A percentile compares a stretch with the other conserved stretches of the same genome.
Conservation (phyloP, 2,797 vertebrate genomes). For the Trichosurus vulpecula region DNA sequence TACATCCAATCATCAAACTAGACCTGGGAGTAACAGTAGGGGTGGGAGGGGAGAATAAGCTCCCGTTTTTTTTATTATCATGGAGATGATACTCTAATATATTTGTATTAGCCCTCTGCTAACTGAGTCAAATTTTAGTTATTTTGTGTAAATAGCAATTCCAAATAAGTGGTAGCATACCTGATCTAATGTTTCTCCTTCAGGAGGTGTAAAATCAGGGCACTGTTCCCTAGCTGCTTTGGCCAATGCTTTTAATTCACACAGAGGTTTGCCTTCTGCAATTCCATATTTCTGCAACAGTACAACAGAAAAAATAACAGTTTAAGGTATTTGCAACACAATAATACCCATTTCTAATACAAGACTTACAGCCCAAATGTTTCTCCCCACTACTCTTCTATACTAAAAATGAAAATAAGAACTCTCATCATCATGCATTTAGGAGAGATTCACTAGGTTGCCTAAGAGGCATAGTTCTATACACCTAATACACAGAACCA, state of each 20-base stretch:
- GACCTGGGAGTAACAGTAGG: background rate
- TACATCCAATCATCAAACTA: background rate
- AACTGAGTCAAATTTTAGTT: background rate
- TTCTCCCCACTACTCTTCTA: background rate
- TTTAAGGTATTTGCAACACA: background rate
- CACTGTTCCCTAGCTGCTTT: slow-evolving; percentile 91
- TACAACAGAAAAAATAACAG: background rate
- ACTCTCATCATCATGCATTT: background rate
- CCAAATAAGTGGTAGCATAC: slow-evolving; percentile 78
- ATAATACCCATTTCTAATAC: background rate
- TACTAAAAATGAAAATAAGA: background rate
- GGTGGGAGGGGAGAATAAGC: background rate
- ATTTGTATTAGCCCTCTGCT: background rate
- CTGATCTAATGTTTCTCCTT: slow-evolving; percentile 94
- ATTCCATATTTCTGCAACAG: slow-evolving; percentile 91
- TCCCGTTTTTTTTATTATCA: background rate
- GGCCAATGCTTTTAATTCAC: slow-evolving; percentile 93
- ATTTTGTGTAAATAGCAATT: accelerated
- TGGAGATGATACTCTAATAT: background rate
- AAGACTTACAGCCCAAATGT: background rate
- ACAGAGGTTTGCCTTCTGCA: slow-evolving; percentile 91
- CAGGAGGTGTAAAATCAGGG: slow-evolving; percentile 91
- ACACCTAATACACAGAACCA: background rate
- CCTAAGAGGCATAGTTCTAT: background rate
- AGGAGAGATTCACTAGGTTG: background rate